Conservation (phyloP, 2,888 invertebrate species). For the Trachelus iudaicus region DNA sequence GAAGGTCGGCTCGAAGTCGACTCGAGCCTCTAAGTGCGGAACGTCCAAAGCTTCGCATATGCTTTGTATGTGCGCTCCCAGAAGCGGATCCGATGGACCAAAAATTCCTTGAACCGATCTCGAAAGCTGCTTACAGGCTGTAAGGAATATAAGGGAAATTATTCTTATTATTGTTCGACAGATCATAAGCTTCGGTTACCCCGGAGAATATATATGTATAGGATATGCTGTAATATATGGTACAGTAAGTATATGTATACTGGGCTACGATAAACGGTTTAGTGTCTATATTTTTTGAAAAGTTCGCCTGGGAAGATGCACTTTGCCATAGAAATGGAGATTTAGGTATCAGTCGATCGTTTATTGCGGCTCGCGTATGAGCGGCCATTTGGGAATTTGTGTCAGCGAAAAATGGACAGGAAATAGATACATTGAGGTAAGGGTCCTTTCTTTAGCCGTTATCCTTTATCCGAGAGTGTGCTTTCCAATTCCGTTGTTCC, state of each 20-base stretch:
- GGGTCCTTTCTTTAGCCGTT: conserved; percentile 14
- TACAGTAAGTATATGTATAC: neutral
- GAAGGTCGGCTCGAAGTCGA: conserved; percentile 74
- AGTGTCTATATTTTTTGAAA: too few species aligned
- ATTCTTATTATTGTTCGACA: too few species aligned
- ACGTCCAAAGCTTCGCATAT: conserved; percentile 90
- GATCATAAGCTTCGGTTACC: too few species aligned
- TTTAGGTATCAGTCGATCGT: neutral
- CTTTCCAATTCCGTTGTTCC: neutral
- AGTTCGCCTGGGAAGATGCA: too few species aligned
- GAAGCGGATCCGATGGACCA: conserved; percentile 85
- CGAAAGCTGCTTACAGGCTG: conserved; percentile 86
- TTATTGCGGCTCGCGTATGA: neutral
- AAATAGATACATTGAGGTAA: conserved; percentile 47
- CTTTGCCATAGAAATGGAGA: neutral
- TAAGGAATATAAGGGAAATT: conserved; percentile 46
- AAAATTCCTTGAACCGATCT: conserved; percentile 89
- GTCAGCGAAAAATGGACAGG: conserved; percentile 34
- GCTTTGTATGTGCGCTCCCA: conserved; percentile 87
- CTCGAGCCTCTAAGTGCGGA: conserved; percentile 86
- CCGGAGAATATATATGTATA: neutral
- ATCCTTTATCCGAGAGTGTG: neutral
- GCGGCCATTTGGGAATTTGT: conserved; percentile 12
- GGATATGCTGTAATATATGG: neutral
- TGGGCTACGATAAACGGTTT: too few species aligned